phyloP scores from a whole-genome alignment of 2,888 invertebrate genomes.

The Cybosia mesomella region DNA sequence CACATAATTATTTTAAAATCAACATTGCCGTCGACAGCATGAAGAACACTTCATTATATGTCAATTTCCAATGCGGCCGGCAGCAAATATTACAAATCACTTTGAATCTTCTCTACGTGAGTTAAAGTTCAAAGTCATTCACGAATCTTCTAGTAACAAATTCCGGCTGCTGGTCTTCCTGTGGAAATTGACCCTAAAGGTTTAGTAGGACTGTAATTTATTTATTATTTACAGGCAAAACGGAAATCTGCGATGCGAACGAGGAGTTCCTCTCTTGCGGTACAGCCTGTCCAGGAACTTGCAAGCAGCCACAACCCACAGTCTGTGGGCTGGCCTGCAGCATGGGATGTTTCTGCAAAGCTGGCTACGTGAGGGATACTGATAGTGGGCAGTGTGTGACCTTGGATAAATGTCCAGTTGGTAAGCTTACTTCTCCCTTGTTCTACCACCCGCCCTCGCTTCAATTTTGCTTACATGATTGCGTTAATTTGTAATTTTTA shows the following conservation, averaged over 20 bases:
- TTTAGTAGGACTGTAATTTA: too few relatives aligned
- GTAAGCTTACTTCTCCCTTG: conserved; percentile 56
- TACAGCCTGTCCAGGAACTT: conserved; percentile 72
- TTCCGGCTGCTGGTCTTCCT: too few relatives aligned
- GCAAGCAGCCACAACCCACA: conserved; percentile 67
- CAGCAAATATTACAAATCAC: too few relatives aligned
- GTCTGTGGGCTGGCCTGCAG: conserved; percentile 73
- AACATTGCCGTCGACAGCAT: too few relatives aligned
- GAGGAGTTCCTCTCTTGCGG: conserved; percentile 79
- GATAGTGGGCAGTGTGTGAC: conserved; percentile 69
- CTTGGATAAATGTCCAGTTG: conserved; percentile 72
- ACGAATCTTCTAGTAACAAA: too few relatives aligned
- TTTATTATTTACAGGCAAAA: conserved; percentile 47
- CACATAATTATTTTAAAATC: too few relatives aligned
- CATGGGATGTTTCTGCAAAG: conserved; percentile 80
- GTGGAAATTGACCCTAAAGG: not conserved
- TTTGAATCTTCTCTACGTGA: too few relatives aligned
- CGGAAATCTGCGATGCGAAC: conserved; percentile 64
- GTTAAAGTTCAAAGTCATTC: too few relatives aligned
- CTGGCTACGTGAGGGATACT: conserved; percentile 73
- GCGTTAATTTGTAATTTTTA: too few relatives aligned
- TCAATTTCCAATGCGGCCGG: too few relatives aligned
- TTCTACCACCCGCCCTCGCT: not conserved
- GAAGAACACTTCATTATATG: too few relatives aligned
- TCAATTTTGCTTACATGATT: too few relatives aligned